Evolutionary conservation across 1,140 invertebrate species (phyloP), one percentile per base, ranked within the genome.

Genomic region (Euura saliciscinereae): DNA sequence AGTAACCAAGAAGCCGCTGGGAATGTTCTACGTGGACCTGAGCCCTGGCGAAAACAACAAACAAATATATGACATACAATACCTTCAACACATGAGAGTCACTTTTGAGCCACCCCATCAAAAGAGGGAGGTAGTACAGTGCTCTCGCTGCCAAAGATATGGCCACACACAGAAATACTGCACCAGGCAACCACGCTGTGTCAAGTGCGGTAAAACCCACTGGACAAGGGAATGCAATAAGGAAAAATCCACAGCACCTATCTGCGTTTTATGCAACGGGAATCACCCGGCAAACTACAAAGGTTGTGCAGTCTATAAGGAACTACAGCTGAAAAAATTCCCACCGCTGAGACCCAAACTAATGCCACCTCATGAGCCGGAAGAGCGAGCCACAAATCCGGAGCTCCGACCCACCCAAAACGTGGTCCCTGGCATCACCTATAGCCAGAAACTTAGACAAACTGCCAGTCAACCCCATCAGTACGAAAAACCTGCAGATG

Each of bases 91-190:
- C 66, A 74, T 70, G 6, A 78, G 78, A 71, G 74, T 85, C n/a
- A 78, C 59, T 66, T 67, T 79, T n/a, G 80, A 84, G 75, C 70
- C 80, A 6, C 79, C 80, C 28, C 70, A 68, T 6, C 78, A 78
- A 73, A 71, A 74, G 13, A 78, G 46, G 28, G 73, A 74, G n/a
- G 76, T 83, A 4, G 69, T 74, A 7, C 82, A 84, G 74, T 84
- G 82, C 69, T 70, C 64, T n/a, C 70, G 79, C 45, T 85, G 83
- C 69, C 82, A 85, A 75, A 43, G 71, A 44, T 85, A 74, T 69
- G 83, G 84, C 1, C 83, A 85, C 68, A 80, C 81, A n/a, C 80
- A 82, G 72, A 68, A 71, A 1, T 78, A 83, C 65, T 85, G 82
- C 66, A 74, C 44, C 11, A 46, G 6, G 51, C 65, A 70, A 70